Percentiles rank a stretch among this genome's conserved stretches.
These are phyloP conservation scores for Brachionus rubens DNA, from an alignment of 1,140 invertebrate genomes.

Conservation along the genomic window DNA sequence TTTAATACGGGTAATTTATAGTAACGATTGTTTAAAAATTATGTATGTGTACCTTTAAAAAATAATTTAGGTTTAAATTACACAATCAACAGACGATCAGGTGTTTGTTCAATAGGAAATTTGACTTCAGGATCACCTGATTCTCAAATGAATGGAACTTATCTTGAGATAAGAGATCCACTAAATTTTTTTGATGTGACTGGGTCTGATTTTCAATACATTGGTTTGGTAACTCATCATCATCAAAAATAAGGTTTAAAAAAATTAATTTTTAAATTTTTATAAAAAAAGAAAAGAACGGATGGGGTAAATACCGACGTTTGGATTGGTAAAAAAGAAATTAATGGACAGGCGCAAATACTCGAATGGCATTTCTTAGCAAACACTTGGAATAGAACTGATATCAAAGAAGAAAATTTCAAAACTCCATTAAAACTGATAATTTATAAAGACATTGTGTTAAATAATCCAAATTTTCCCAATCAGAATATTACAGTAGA, in stretches of 20 bases:
- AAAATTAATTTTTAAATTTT: too few relatives aligned
- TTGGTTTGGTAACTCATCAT: conserved; percentile 11
- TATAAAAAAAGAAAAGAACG: not conserved
- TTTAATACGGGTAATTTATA: conserved; percentile 1
- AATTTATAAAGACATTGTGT: not conserved
- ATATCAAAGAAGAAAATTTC: not conserved
- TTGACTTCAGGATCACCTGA: not conserved
- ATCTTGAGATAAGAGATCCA: conserved; percentile 1
- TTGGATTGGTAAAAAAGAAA: conserved; percentile 38
- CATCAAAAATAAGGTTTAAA: too few relatives aligned
- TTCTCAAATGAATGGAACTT: not conserved
- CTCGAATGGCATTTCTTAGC: conserved; percentile 34
- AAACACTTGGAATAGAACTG: conserved; percentile 20
- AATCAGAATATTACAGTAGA: not conserved
- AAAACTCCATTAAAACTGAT: conserved; percentile 19
- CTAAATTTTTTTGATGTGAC: conserved; percentile 25
- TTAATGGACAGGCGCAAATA: not conserved
- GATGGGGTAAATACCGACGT: conserved; percentile 21
- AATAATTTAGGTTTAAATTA: conserved; percentile 20
- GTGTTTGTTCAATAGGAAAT: not conserved
- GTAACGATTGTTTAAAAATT: not conserved
- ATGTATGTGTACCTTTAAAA: not conserved
- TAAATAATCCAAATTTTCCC: not conserved
- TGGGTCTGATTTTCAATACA: conserved; percentile 1
- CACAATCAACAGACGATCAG: conserved; percentile 23